Percentiles rank a stretch among this genome's conserved stretches.
Evolutionary conservation across 2,888 invertebrate species (phyloP).

Genomic region (Scelioninae gen. 1): DNA sequence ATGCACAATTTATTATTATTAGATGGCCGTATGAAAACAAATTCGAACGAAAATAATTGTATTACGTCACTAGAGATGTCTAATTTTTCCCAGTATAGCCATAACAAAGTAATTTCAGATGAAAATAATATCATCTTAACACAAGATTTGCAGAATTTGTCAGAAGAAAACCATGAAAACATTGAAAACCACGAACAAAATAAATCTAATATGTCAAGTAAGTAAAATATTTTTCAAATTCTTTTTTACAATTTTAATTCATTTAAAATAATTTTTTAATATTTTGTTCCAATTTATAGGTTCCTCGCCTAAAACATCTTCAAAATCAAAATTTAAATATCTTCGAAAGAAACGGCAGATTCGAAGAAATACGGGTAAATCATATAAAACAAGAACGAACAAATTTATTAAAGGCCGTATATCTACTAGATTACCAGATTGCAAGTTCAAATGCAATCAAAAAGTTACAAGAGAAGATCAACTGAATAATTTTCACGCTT

Average conservation of each 20-base stretch:
- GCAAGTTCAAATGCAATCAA: constrained; percentile 13
- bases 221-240: neutral
- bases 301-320: neutral
- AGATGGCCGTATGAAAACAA: no score
- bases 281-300: neutral
- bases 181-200: neutral
- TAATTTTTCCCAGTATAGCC: no score
- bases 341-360: neutral
- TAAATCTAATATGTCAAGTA: neutral
- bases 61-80: no score
- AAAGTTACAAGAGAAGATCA: constrained; percentile 8
- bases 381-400: neutral
- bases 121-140: no score
- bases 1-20: no score
- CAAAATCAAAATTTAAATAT: constrained; percentile 7
- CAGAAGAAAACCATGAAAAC: neutral
- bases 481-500: constrained; percentile 11
- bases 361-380: constrained; percentile 4
- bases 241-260: neutral
- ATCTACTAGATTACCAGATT: neutral
- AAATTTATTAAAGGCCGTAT: constrained; percentile 2
- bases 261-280: neutral
- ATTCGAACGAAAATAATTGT: no score
- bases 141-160: no score
- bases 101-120: no score